These are phyloP conservation scores for Nineta flava DNA, from an alignment of 2,888 invertebrate genomes.

Conservation along the genomic window DNA sequence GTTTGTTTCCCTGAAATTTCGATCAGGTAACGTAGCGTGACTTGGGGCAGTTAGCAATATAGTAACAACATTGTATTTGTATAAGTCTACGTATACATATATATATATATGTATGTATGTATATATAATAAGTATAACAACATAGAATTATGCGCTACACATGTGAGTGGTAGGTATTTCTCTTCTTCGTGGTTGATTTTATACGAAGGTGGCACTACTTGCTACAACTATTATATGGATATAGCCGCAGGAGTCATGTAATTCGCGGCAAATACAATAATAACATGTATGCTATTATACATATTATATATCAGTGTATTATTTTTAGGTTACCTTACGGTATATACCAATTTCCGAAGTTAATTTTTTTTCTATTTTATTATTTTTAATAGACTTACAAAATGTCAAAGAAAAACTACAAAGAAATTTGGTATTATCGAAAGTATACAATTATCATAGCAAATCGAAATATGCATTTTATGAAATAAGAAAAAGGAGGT, in stretches of 20 bases:
- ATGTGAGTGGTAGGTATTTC: not conserved
- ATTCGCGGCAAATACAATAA: conserved; percentile 6
- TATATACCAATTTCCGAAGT: too few relatives aligned
- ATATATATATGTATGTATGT: not conserved
- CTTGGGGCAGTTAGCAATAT: conserved; percentile 3
- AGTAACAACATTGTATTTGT: not conserved
- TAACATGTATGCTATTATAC: not conserved
- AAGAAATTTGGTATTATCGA: too few relatives aligned
- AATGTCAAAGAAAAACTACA: too few relatives aligned
- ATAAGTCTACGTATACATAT: not conserved
- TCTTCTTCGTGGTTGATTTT: not conserved
- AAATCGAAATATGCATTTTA: too few relatives aligned
- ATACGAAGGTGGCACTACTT: not conserved
- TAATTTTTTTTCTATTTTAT: too few relatives aligned
- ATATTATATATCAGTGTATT: too few relatives aligned
- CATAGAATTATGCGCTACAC: not conserved
- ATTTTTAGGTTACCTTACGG: too few relatives aligned
- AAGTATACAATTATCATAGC: too few relatives aligned
- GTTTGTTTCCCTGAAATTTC: conserved; percentile 8
- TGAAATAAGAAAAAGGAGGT: too few relatives aligned
- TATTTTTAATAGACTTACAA: too few relatives aligned
- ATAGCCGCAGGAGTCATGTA: conserved; percentile 3
- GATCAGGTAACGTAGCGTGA: conserved; percentile 8
- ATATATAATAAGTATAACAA: too few relatives aligned
- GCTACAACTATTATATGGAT: too few relatives aligned